Evolutionary conservation across 92 coral and sea anemone genomes (phyloP), one percentile per base, ranked within the genome.

Genomic region (Pocillopora meandrina): DNA sequence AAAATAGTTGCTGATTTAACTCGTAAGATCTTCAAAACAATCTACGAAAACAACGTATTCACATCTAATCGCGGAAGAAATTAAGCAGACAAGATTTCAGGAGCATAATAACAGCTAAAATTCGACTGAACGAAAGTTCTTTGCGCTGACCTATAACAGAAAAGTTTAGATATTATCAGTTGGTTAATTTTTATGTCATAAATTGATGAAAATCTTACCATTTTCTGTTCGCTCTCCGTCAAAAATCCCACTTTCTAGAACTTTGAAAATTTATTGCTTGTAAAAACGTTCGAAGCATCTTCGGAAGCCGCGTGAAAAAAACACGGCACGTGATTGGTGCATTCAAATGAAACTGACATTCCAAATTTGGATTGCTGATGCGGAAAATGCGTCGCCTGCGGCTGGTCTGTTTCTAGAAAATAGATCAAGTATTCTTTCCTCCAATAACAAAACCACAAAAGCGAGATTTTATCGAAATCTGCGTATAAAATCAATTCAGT

Each of bases 361-460:
- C 79, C 79, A 75, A 75, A 75, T 75, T 58, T 75, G 79, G 79
- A 75, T 16, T 21, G 66, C 66, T 57, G 65, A 9, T 35, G 79
- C 58, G 31, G 36, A 58, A 12, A 33, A 13, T 75, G 79, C 79
- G 79, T 75, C 79, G 79, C 79, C 65, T 75, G 63, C 79, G 66
- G 79, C 79, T 16, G 5, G 73, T 17, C 36, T 26, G 35, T 33
- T 26, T 11, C 14, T 2, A 10, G 47, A 12, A 56, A 5, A 74
- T 56, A 74, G 23, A 18, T 70, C 14, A 12, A 16, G 55, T 15
- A n/a, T 34, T 70, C 33, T 70, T 18, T 19, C 52, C 11, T 33
- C 47, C 12, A 19, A 11, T 26, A n/a, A 68, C 47, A 14, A 52
- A 70, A 70, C 42, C 47, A 36, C 56, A 12, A 26, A 26, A 33